Evolutionary conservation across 2,888 invertebrate genomes (phyloP), one percentile per base, ranked within the genome.

Genomic region (Linnaemya tessellans): DNA sequence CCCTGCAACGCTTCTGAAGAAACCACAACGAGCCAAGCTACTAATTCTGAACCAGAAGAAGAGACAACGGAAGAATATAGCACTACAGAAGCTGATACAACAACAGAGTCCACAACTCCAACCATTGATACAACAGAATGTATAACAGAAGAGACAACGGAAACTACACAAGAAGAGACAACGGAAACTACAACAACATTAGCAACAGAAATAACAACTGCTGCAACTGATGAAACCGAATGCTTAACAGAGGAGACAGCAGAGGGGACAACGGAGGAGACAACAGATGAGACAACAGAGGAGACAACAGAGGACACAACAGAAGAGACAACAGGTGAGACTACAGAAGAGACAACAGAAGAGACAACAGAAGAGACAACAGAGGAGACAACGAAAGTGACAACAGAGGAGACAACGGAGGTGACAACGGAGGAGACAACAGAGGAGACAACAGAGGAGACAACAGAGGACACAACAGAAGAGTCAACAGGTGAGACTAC

Each of bases 171-270:
- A 13, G 62, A 54, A 54, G 11, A 38, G 38, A 10, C 8, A 38
- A 38, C 35, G 35, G n/a, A n/a, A n/a, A n/a, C n/a, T n/a, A 38
- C 38, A 5, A 35, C 35, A 35, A 35, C 3, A 7, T 35, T 35
- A 8, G 35, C 83, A 60, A 73, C 83, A 15, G 35, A 43, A 30
- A 25, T 18, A 11, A 20, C 20, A 49, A 20, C 71, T 49, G 64
- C 71, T 58, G 71, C 82, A 35, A 54, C 71, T 18, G 51, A 22
- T 49, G 25, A 13, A n/a, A n/a, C 67, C 13, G 38, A n/a, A n/a
- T n/a, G n/a, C n/a, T n/a, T n/a, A n/a, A n/a, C n/a, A n/a, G n/a
- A n/a, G n/a, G n/a, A n/a, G n/a, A n/a, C 30, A 30, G 30, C 2
- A 30, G 30, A 30, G 5, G 30, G 5, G 7, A 43, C 43, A 25